Conservation (phyloP, 2,888 invertebrate species). For the Andricus curvator region DNA sequence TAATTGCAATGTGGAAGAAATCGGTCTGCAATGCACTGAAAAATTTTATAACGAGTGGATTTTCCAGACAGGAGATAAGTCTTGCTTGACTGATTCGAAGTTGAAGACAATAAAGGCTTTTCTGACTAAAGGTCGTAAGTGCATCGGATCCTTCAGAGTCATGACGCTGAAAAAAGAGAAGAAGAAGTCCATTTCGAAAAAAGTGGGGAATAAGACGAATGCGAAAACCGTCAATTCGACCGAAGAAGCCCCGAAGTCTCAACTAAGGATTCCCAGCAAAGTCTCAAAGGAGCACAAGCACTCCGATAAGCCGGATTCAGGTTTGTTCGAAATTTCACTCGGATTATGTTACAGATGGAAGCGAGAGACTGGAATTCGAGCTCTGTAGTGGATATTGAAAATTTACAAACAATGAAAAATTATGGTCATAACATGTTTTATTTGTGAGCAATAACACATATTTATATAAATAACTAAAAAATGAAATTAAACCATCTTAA, state of each 20-base stretch:
- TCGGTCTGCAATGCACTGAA: constrained; percentile 24
- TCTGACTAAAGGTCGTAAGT: not conserved
- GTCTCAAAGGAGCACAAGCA: constrained; percentile 49
- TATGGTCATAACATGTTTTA: too few relatives aligned
- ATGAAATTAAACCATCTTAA: too few relatives aligned
- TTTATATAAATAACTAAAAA: too few relatives aligned
- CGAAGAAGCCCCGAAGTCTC: constrained; percentile 51
- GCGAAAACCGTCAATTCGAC: constrained; percentile 37
- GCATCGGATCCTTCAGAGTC: constrained; percentile 38
- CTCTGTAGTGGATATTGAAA: not conserved
- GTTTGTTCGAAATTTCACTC: constrained; percentile 53
- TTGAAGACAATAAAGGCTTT: constrained; percentile 14
- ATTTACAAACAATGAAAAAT: too few relatives aligned
- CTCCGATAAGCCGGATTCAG: constrained; percentile 54
- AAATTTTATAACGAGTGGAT: not conserved
- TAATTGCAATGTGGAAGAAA: constrained; percentile 17
- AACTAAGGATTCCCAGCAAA: constrained; percentile 47
- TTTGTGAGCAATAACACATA: too few relatives aligned
- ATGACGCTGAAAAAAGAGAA: constrained; percentile 67
- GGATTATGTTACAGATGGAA: not conserved
- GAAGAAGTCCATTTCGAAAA: constrained; percentile 52
- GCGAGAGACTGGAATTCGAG: not conserved
- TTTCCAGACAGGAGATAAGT: constrained; percentile 6
- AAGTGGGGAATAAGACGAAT: not conserved
- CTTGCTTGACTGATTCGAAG: not conserved